These are phyloP conservation scores for Hypothenemus hampei DNA, from an alignment of 1,140 invertebrate genomes.

Conservation along the genomic window DNA sequence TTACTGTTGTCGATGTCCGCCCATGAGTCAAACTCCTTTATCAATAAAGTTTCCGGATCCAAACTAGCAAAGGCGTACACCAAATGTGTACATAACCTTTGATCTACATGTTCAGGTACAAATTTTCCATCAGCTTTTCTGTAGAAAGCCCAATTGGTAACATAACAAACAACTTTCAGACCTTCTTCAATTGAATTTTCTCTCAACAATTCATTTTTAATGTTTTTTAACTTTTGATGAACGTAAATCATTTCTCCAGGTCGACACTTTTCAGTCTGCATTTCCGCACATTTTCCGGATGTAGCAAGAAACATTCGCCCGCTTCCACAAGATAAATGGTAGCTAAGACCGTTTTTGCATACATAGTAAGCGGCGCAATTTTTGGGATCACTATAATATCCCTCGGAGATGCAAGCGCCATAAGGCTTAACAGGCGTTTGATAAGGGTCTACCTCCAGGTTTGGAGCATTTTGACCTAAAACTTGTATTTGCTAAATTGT, in stretches of 20 bases:
- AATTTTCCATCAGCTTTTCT: conserved; percentile 77
- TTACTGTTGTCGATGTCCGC: conserved; percentile 81
- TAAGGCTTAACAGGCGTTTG: conserved; percentile 31
- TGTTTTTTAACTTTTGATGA: conserved; percentile 28
- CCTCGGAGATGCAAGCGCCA: conserved; percentile 48
- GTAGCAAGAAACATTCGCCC: conserved; percentile 51
- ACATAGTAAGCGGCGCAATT: conserved; percentile 64
- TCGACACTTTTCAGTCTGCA: conserved; percentile 32
- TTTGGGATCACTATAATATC: conserved; percentile 55
- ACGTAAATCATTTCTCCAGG: conserved; percentile 39
- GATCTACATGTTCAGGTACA: conserved; percentile 78
- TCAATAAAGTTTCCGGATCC: conserved; percentile 66
- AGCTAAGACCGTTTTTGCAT: conserved; percentile 59
- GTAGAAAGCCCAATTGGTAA: conserved; percentile 85
- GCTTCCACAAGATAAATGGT: conserved; percentile 51
- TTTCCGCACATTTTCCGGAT: conserved; percentile 50
- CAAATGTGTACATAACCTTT: conserved; percentile 76
- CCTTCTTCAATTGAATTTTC: neutral
- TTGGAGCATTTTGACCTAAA: neutral
- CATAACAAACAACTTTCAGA: conserved; percentile 70
- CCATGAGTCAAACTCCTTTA: conserved; percentile 78
- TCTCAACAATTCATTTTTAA: conserved; percentile 2
- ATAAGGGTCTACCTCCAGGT: conserved; percentile 6
- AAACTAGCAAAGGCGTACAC: conserved; percentile 87
- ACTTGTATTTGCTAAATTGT: neutral